phyloP scores from a whole-genome alignment of 2,797 vertebrate genomes.

The Salarias fasciatus region DNA sequence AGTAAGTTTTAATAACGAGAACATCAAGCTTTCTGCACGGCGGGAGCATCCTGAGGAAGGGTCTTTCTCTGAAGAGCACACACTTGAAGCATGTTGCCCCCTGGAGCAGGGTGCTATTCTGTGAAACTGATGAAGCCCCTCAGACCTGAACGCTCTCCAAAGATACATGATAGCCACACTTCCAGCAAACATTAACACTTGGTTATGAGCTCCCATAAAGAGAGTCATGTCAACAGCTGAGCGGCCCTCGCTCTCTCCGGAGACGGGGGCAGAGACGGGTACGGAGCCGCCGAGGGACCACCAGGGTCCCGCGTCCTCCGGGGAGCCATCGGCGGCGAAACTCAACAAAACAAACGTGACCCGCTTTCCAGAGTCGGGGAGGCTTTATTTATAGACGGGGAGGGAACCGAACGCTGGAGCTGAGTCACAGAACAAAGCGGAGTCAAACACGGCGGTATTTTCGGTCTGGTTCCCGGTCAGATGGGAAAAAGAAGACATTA shows the following conservation, averaged over 20 bases:
- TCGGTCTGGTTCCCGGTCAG: conserved; percentile 43
- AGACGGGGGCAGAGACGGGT: conserved; percentile 6
- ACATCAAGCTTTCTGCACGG: not conserved
- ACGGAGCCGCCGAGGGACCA: conserved; percentile 34
- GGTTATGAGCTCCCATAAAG: conserved; percentile 77
- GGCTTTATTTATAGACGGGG: conserved; percentile 72
- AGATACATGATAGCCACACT: conserved; percentile 74
- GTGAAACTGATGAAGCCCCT: conserved; percentile 34
- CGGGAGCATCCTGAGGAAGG: not conserved
- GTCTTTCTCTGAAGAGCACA: not conserved
- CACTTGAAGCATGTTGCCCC: not conserved
- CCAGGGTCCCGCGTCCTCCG: conserved; percentile 57
- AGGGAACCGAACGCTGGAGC: conserved; percentile 58
- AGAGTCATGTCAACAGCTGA: conserved; percentile 82
- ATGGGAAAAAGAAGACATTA: conserved; percentile 25
- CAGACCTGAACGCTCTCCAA: conserved; percentile 59
- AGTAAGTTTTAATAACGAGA: conserved; percentile 6
- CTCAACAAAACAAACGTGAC: conserved; percentile 73
- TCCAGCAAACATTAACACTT: conserved; percentile 82
- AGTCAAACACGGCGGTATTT: conserved; percentile 38
- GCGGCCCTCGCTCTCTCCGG: conserved; percentile 43
- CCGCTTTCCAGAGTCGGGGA: conserved; percentile 71
- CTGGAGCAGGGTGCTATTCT: not conserved
- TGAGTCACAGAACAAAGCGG: conserved; percentile 64
- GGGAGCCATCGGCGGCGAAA: conserved; percentile 55